These are phyloP conservation scores for Acrocephalus arundinaceus DNA, from an alignment of 2,113 vertebrate species.

Conservation along the genomic window DNA sequence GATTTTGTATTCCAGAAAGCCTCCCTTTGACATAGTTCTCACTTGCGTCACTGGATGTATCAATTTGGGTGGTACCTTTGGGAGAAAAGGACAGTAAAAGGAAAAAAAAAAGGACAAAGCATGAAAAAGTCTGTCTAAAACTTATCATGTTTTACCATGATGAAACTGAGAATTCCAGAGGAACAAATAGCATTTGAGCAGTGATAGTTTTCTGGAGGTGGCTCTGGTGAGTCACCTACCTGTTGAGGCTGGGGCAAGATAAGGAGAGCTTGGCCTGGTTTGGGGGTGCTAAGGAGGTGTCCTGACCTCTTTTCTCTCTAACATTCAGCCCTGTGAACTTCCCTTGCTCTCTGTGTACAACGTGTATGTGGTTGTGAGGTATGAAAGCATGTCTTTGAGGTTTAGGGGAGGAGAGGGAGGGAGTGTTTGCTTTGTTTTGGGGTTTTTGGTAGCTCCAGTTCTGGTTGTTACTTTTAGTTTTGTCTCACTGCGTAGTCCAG, in stretches of 20 bases:
- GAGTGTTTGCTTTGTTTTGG: background rate
- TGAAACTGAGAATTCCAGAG: background rate
- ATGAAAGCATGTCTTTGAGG: background rate
- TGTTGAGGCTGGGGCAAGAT: background rate
- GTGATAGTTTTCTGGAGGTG: background rate
- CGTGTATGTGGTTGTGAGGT: background rate
- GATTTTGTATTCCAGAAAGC: background rate
- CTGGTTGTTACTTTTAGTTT: background rate
- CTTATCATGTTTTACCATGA: background rate
- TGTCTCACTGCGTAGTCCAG: background rate
- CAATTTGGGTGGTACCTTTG: background rate
- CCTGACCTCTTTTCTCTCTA: background rate
- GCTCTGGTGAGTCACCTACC: background rate
- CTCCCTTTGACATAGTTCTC: background rate
- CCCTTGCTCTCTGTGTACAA: background rate
- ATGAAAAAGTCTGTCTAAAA: background rate
- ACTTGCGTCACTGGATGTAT: background rate
- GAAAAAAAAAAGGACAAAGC: background rate
- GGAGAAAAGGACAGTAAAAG: too few relatives aligned
- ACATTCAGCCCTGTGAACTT: background rate
- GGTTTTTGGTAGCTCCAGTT: background rate
- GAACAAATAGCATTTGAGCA: background rate
- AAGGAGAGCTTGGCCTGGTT: background rate
- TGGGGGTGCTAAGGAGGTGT: background rate
- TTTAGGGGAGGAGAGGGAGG: background rate